A percentile compares a stretch with the other conserved stretches of the same genome.
Conservation (phyloP, 23 tunicate species). For the Botrylloides violaceus region DNA sequence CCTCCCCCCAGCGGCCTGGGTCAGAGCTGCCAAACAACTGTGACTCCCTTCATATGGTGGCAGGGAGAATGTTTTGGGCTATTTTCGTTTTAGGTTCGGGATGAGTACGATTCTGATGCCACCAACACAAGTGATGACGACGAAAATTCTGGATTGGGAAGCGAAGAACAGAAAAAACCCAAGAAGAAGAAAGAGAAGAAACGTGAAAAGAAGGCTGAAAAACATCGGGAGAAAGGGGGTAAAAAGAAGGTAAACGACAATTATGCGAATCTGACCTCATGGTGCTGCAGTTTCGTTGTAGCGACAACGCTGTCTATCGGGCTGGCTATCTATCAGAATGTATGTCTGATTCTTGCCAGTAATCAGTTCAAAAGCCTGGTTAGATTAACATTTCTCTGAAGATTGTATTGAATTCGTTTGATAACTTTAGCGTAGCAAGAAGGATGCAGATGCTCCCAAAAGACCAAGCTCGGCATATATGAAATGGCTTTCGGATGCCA, state of each 20-base stretch:
- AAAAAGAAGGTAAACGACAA: constrained; percentile 23
- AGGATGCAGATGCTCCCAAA: constrained; percentile 86
- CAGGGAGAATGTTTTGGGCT: no score
- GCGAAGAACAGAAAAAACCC: constrained; percentile 23
- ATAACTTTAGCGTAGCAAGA: constrained; percentile 17
- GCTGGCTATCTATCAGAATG: neutral
- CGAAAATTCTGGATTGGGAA: constrained; percentile 26
- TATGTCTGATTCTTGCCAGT: neutral
- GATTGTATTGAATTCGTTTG: no score
- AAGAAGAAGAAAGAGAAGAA: neutral
- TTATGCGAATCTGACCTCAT: no score
- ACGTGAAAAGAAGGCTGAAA: constrained; percentile 18
- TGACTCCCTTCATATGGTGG: no score
- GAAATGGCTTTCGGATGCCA: constrained; percentile 62
- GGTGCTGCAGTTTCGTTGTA: no score
- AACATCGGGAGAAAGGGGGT: constrained; percentile 14
- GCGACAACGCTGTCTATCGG: no score
- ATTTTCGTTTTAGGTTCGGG: no score
- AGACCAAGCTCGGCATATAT: constrained; percentile 71
- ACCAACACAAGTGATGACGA: constrained; percentile 16
- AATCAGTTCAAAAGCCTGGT: no score
- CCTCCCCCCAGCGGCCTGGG: no score
- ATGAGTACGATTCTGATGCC: constrained; percentile 86
- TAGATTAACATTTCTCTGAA: no score
- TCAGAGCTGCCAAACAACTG: no score